Base-by-base conservation (phyloP, 2,113 vertebrate species). In the Vidua macroura region DNA sequence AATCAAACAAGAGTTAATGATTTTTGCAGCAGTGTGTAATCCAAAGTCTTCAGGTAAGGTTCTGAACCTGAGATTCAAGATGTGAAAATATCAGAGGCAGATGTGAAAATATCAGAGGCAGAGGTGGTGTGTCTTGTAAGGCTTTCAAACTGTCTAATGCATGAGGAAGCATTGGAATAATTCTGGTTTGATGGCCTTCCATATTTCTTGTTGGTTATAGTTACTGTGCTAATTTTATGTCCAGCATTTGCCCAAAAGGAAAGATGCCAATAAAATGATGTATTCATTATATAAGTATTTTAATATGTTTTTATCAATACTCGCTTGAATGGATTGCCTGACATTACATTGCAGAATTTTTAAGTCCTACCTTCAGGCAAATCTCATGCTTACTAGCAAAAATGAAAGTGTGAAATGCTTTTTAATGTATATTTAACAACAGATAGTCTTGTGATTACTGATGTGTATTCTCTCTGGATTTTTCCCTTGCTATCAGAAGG, bases 341-440 rank as follows among this genome's bases (percentile, higher is more conserved):
- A 98, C 98, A 98, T 98, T 98, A 98, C 98, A 97, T 88, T 97
- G 98, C 96, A 97, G 98, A 98, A 99, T 99, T 99, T 98, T 98
- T 98, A 98, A 99, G 98, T 98, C 97, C 96, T 99, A 98, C 98
- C 99, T 99, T 96, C 97, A 98, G 99, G 99, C 99, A 98, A 98
- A 98, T 98, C 98, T 98, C 98, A 97, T 97, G 98, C 98, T 98
- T 98, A 97, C 98, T 97, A 98, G 98, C 97, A 98, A 98, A 99
- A 99, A 99, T 99, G 99, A 98, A 99, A 99, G 99, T 98, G 97
- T 98, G 98, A 99, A 99, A 99, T 99, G 98, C 98, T 99, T 99
- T 99, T 99, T 99, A 99, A 99, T 99, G 99, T 99, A 99, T 99
- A 99, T 99, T 99, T 99, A 98, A 99, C 98, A 99, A 98, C 98